Conservation (phyloP, 2,113 vertebrate genomes). For the Atrichornis clamosus region DNA sequence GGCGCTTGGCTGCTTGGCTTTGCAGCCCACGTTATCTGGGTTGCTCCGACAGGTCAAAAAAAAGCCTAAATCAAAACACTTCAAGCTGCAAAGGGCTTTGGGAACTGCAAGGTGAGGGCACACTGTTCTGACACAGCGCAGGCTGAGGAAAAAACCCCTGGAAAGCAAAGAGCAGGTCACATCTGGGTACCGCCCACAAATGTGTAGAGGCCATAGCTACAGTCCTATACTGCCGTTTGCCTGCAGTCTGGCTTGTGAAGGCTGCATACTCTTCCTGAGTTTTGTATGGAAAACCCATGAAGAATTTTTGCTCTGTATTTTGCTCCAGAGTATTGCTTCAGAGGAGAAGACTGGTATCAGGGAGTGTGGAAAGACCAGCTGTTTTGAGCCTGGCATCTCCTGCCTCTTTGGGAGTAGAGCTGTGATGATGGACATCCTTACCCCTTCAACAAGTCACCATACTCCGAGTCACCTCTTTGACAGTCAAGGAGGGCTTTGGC, state of each 20-base stretch:
- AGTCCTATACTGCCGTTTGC: accelerated
- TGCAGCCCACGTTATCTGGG: not conserved
- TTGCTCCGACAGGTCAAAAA: not conserved
- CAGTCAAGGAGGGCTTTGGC: not conserved
- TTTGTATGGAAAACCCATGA: not conserved
- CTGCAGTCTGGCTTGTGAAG: not conserved
- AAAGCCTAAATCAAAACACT: not conserved
- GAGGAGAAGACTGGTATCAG: not conserved
- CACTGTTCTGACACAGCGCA: accelerated
- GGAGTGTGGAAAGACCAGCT: not conserved
- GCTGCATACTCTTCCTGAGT: not conserved
- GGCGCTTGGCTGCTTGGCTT: accelerated
- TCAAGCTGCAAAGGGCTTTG: not conserved
- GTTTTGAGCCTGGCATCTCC: not conserved
- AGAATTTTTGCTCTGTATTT: not conserved
- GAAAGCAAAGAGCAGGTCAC: not conserved
- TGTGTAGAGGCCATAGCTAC: not conserved
- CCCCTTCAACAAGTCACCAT: not conserved
- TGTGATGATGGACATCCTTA: not conserved
- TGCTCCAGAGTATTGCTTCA: not conserved
- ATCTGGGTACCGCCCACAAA: accelerated
- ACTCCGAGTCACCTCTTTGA: not conserved
- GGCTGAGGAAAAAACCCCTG: not conserved
- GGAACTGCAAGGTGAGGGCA: not conserved
- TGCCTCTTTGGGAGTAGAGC: not conserved